Evolutionary conservation across 2,888 invertebrate genomes (phyloP).

Genomic region (Ceraclea dissimilis): DNA sequence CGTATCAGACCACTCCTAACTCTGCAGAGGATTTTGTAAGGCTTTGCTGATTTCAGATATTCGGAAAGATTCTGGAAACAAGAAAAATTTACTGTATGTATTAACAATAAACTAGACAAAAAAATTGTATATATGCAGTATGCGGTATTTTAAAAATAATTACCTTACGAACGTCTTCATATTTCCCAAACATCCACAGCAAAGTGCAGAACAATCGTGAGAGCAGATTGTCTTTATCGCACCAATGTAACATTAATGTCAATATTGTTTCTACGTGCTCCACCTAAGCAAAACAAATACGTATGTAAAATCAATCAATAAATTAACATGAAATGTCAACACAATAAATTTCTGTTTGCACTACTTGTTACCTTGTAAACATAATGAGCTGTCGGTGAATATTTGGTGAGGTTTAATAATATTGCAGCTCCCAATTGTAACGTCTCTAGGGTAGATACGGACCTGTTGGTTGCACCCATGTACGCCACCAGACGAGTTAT

Average conservation of each 20-base stretch:
- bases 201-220: slow-evolving; percentile 59
- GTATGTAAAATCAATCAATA: too few relatives aligned
- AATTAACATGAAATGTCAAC: too few relatives aligned
- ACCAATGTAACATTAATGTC: slow-evolving; percentile 58
- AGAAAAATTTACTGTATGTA: background rate
- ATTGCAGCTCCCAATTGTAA: slow-evolving; percentile 49
- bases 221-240: slow-evolving; percentile 56
- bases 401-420: slow-evolving; percentile 60
- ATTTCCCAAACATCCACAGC: slow-evolving; percentile 58
- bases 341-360: too few relatives aligned
- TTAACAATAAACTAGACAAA: background rate
- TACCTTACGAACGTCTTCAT: slow-evolving; percentile 40
- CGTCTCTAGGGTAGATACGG: slow-evolving; percentile 53
- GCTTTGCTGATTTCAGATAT: slow-evolving; percentile 7
- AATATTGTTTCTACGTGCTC: slow-evolving; percentile 41
- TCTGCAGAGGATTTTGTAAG: slow-evolving; percentile 25
- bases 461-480: slow-evolving; percentile 48
- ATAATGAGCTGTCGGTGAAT: slow-evolving; percentile 50
- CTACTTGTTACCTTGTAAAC: slow-evolving; percentile 52
- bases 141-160: background rate
- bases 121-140: background rate
- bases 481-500: slow-evolving; percentile 33
- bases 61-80: slow-evolving; percentile 14
- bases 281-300: slow-evolving; percentile 5
- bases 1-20: slow-evolving; percentile 28